Evolutionary conservation across 2,113 vertebrate genomes (phyloP).

Genomic region (Salvelinus alpinus): DNA sequence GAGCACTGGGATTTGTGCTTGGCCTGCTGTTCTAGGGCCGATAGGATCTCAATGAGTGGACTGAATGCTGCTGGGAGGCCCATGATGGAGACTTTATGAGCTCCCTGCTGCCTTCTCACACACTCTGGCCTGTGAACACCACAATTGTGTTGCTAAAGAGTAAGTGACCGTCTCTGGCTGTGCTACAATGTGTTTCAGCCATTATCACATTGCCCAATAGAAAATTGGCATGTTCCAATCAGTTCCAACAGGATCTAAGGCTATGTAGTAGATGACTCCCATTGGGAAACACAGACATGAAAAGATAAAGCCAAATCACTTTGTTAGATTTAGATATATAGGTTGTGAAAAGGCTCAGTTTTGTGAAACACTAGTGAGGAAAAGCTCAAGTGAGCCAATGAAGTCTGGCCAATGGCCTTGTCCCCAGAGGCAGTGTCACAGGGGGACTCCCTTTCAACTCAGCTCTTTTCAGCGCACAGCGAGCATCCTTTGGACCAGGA

Average conservation of each 20-base stretch:
- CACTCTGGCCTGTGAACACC: slow-evolving; percentile 32
- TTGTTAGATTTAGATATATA: background rate
- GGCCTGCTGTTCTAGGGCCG: slow-evolving; percentile 53
- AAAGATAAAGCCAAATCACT: background rate
- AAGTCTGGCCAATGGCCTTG: slow-evolving; percentile 9
- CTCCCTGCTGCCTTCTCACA: slow-evolving; percentile 53
- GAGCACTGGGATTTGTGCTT: slow-evolving; percentile 46
- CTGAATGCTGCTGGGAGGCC: slow-evolving; percentile 43
- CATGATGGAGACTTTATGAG: slow-evolving; percentile 51
- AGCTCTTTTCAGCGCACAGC: slow-evolving; percentile 35
- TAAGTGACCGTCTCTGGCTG: slow-evolving; percentile 20
- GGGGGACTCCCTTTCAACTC: slow-evolving; percentile 40
- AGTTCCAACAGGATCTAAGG: background rate
- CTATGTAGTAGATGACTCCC: slow-evolving; percentile 5
- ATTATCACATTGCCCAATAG: slow-evolving; percentile 14
- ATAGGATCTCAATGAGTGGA: slow-evolving; percentile 62
- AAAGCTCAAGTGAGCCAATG: slow-evolving; percentile 30
- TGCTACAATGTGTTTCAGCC: slow-evolving; percentile 20
- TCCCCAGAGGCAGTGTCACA: slow-evolving; percentile 21
- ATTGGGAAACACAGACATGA: background rate
- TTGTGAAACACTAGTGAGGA: slow-evolving; percentile 6
- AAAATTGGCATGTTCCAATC: slow-evolving; percentile 13
- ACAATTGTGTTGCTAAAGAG: slow-evolving; percentile 23
- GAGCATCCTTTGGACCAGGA: slow-evolving; percentile 65
- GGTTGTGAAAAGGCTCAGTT: background rate